These are phyloP conservation scores for Lanius ludovicianus DNA, from an alignment of 2,113 vertebrate species.

Conservation along the genomic window DNA sequence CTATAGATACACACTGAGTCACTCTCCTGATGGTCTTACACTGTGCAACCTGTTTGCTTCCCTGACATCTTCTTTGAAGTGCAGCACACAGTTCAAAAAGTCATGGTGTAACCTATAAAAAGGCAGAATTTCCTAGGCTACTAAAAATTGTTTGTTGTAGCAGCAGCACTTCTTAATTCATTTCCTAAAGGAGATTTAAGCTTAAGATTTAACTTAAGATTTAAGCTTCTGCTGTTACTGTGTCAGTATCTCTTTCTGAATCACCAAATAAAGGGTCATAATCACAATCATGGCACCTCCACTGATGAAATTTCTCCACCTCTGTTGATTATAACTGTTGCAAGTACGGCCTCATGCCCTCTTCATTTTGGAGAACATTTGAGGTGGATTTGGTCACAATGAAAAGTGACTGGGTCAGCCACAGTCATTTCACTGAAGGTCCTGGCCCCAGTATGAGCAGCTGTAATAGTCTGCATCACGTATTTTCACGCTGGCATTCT, in stretches of 20 bases:
- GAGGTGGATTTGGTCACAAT: background rate
- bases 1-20: background rate
- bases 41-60: background rate
- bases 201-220: background rate
- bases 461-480: background rate
- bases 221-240: background rate
- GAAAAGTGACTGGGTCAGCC: background rate
- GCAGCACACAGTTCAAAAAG: background rate
- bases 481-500: background rate
- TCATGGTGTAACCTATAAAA: background rate
- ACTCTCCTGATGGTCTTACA: background rate
- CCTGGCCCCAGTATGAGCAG: background rate
- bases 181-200: background rate
- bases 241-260: background rate
- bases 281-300: background rate
- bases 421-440: background rate
- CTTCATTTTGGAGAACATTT: background rate
- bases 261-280: background rate
- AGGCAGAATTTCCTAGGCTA: background rate
- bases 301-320: background rate
- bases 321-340: background rate
- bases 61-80: background rate
- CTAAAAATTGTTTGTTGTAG: background rate
- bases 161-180: background rate
- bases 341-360: background rate